These are phyloP conservation scores for Dasypogon diadema DNA, from an alignment of 2,888 invertebrate genomes.

Conservation along the genomic window DNA sequence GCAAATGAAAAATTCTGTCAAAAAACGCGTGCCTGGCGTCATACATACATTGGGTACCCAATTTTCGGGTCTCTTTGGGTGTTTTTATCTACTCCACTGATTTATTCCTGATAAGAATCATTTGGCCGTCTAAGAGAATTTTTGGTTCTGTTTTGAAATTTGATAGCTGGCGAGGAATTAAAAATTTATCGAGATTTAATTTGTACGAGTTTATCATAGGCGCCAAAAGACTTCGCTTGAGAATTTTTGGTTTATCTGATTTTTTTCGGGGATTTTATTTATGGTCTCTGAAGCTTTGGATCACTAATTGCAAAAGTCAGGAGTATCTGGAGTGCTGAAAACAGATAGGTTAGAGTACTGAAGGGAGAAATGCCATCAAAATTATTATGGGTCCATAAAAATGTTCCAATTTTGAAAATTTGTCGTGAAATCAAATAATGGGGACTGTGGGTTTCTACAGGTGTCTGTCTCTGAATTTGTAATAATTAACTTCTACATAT, in stretches of 20 bases:
- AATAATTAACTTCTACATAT: too few species aligned
- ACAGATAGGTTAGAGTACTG: too few species aligned
- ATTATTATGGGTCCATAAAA: too few species aligned
- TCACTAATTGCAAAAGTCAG: slow-evolving; percentile 34
- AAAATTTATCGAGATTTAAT: slow-evolving; percentile 50
- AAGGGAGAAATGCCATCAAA: too few species aligned
- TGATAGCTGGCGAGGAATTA: slow-evolving; percentile 37
- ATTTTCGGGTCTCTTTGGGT: slow-evolving; percentile 31
- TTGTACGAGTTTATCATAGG: slow-evolving; percentile 53
- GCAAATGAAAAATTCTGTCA: slow-evolving; percentile 44
- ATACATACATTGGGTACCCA: slow-evolving; percentile 19
- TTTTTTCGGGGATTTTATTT: slow-evolving; percentile 26
- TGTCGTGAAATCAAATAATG: too few species aligned
- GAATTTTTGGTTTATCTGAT: neutral
- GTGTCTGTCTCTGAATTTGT: too few species aligned
- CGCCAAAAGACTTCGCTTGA: slow-evolving; percentile 36
- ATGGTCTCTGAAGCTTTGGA: neutral
- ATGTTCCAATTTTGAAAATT: too few species aligned
- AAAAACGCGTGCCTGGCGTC: slow-evolving; percentile 51
- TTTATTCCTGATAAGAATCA: slow-evolving; percentile 37
- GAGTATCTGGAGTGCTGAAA: neutral
- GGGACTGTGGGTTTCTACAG: too few species aligned
- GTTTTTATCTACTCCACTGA: slow-evolving; percentile 36
- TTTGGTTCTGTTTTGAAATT: slow-evolving; percentile 30
- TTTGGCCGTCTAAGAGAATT: neutral